phyloP scores from a whole-genome alignment of 2,888 invertebrate genomes.

The Xestia ashworthii region DNA sequence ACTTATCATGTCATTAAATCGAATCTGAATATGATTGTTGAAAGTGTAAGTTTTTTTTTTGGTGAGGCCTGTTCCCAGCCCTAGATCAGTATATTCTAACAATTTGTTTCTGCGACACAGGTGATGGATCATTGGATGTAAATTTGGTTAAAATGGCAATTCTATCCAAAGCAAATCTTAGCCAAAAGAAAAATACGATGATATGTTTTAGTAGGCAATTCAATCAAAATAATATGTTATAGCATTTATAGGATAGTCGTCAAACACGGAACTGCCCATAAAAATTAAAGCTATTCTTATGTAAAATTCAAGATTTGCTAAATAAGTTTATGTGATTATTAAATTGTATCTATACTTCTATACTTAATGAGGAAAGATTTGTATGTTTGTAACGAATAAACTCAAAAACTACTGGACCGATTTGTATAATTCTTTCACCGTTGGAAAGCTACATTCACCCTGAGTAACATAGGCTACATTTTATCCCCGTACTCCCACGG shows the following conservation, averaged over 20 bases:
- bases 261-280: constrained; percentile 36
- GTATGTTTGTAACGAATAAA: too few relatives aligned
- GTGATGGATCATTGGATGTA: background rate
- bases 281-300: constrained; percentile 45
- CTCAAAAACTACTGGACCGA: too few relatives aligned
- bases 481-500: too few relatives aligned
- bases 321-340: constrained; percentile 6
- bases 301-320: constrained; percentile 19
- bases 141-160: background rate
- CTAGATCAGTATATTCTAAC: background rate
- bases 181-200: constrained; percentile 1
- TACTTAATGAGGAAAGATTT: too few relatives aligned
- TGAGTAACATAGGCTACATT: too few relatives aligned
- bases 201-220: constrained; percentile 4
- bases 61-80: background rate
- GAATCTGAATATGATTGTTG: background rate
- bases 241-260: constrained; percentile 16
- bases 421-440: too few relatives aligned
- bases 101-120: background rate
- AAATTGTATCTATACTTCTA: background rate
- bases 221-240: constrained; percentile 23
- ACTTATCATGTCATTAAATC: background rate
- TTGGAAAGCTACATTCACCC: too few relatives aligned
- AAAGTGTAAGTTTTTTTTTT: background rate
- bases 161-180: too few relatives aligned